These are phyloP conservation scores for Pyrocephalus nanus DNA, from an alignment of 2,797 vertebrate species.

Conservation along the genomic window DNA sequence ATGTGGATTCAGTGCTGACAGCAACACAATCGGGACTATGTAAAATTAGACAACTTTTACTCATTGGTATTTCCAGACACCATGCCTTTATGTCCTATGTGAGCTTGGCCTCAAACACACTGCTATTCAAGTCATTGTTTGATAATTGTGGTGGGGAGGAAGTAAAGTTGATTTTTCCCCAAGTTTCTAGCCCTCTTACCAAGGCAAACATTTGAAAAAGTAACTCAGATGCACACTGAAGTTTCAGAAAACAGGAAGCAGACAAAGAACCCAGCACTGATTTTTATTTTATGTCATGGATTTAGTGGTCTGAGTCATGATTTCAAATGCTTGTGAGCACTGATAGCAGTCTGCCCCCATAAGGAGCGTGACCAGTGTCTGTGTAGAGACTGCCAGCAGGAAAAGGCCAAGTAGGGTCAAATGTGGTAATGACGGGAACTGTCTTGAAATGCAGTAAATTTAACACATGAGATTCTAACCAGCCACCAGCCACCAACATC, in stretches of 20 bases:
- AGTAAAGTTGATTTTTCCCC: background rate
- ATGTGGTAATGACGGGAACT: background rate
- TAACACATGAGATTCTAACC: constrained; percentile 1
- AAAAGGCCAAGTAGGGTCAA: constrained; percentile 51
- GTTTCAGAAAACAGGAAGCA: background rate
- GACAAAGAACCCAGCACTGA: background rate
- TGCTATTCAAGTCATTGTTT: background rate
- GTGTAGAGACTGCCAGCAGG: background rate
- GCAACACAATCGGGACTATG: accelerated
- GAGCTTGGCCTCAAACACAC: background rate
- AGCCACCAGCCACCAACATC: background rate
- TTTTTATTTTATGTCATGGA: background rate
- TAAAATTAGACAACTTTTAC: background rate
- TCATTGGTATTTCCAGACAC: background rate
- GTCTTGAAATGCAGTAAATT: constrained; percentile 21
- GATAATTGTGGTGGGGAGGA: background rate
- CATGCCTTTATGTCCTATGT: background rate
- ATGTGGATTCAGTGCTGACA: background rate
- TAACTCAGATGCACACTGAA: background rate
- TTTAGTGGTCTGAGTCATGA: constrained; percentile 22
- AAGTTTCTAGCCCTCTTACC: background rate
- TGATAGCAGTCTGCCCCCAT: background rate
- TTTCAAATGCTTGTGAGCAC: constrained; percentile 15
- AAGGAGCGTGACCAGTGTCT: background rate
- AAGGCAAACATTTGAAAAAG: background rate